These are phyloP conservation scores for Bufotes viridis DNA, from an alignment of 2,797 vertebrate genomes.

Conservation along the genomic window DNA sequence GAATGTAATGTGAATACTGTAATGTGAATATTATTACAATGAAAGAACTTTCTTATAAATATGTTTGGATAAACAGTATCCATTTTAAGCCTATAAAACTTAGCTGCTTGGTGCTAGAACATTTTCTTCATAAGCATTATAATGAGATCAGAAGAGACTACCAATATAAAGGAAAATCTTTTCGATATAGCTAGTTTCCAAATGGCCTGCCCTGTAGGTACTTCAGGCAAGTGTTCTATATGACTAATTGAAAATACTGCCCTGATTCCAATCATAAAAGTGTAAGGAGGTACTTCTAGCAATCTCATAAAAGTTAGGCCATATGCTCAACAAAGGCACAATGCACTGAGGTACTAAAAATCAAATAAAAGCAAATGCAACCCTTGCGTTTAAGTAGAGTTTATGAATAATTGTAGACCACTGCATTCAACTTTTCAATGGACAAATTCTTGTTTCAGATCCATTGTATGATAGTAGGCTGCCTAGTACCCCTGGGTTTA, in stretches of 20 bases:
- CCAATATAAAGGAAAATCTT: not conserved
- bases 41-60: not conserved
- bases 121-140: conserved; percentile 2
- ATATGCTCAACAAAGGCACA: conserved; percentile 15
- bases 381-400: conserved; percentile 2
- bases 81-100: not conserved
- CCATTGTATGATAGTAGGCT: not conserved
- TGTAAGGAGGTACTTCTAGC: conserved; percentile 9
- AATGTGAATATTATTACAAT: not conserved
- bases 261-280: conserved; percentile 6
- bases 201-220: not conserved
- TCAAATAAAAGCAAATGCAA: conserved; percentile 4
- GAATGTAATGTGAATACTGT: not conserved
- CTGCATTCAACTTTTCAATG: not conserved
- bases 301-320: conserved; percentile 22
- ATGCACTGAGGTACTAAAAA: conserved; percentile 15
- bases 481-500: not conserved
- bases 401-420: conserved; percentile 20
- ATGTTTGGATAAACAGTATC: not conserved
- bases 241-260: conserved; percentile 24
- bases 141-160: not conserved
- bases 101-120: not conserved
- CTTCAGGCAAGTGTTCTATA: conserved; percentile 6
- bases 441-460: not conserved
- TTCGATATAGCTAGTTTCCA: not conserved